A percentile compares a stretch with the other conserved stretches of the same genome.
Conservation (phyloP, 1,140 invertebrate species). For the Diachasma alloeum region DNA sequence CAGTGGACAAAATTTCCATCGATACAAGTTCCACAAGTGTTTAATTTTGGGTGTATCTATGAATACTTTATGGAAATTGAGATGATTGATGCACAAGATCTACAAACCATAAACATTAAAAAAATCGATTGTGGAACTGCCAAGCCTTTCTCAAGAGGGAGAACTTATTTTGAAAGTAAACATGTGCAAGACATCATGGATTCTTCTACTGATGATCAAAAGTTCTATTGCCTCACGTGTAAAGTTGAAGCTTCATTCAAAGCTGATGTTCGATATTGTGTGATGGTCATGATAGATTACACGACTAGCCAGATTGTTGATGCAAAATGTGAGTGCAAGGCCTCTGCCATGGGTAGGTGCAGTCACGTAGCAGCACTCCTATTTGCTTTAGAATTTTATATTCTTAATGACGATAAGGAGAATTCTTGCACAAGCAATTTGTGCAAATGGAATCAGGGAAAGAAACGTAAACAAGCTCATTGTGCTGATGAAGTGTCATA, state of each 20-base stretch:
- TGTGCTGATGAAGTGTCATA: neutral
- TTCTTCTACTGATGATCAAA: too few species aligned
- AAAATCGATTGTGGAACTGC: neutral
- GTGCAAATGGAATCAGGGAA: neutral
- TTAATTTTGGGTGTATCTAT: constrained; percentile 1
- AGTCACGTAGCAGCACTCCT: neutral
- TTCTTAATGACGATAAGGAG: neutral
- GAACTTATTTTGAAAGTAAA: too few species aligned
- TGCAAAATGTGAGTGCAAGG: neutral
- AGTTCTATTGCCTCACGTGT: too few species aligned
- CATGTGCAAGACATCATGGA: too few species aligned
- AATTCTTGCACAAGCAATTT: neutral
- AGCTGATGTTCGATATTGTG: neutral
- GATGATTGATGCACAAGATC: neutral
- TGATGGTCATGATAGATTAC: neutral
- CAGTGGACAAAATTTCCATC: neutral
- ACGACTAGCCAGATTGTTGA: neutral
- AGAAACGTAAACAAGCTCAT: neutral
- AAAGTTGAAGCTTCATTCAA: neutral
- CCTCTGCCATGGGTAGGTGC: neutral
- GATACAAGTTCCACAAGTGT: neutral
- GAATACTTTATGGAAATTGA: neutral
- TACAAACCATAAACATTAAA: too few species aligned
- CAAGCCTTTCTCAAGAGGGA: too few species aligned
- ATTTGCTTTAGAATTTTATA: neutral